Evolutionary conservation across 2,888 invertebrate species (phyloP), one percentile per base, ranked within the genome.

Genomic region (Steromphala cineraria): DNA sequence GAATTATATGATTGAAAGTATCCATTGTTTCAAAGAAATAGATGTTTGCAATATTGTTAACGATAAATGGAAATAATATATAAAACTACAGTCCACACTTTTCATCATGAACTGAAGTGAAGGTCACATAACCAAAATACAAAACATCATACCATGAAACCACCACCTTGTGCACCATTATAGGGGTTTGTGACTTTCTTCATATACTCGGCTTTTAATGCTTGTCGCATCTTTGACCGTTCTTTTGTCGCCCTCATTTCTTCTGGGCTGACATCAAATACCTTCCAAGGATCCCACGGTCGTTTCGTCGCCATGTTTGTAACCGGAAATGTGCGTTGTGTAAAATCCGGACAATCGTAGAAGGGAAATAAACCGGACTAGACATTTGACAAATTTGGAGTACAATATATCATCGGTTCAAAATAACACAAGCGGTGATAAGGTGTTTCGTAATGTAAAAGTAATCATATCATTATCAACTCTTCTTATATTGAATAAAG

Each of bases 141-240:
- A 17, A 46, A 24, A 21, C 13, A 56, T 21, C 84, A 82, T 71
- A 84, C 85, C 67, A 85, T 74, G 31, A 71, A 79, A 28, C 85
- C 84, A 8, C 82, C 83, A 46, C 53, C 31, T 19, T 80, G 75
- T 17, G 77, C 28, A 0, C 82, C 76, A 40, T 80, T 95, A 92
- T 95, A 95, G 1, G 98, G 98, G 93, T 97, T 96, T 0, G 95
- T 94, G 36, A 94, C 93, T 90, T 96, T 95, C 93, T 96, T 96
- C 28, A 96, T 91, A 92, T 96, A 98, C 91, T 97, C 95, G n/a
- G 94, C 94, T 84, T 97, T 95, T 85, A 96, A 92, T 53, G 93
- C 93, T 78, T 94, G 93, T 85, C 96, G 95, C 88, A 95, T 94
- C 84, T 95, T 94, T 7, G 95, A 95, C 90, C 95, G 95, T 91